phyloP scores from a whole-genome alignment of 30 jellyfish, hydroid and myxozoan species.

The Pseudorhiza aurosa region DNA sequence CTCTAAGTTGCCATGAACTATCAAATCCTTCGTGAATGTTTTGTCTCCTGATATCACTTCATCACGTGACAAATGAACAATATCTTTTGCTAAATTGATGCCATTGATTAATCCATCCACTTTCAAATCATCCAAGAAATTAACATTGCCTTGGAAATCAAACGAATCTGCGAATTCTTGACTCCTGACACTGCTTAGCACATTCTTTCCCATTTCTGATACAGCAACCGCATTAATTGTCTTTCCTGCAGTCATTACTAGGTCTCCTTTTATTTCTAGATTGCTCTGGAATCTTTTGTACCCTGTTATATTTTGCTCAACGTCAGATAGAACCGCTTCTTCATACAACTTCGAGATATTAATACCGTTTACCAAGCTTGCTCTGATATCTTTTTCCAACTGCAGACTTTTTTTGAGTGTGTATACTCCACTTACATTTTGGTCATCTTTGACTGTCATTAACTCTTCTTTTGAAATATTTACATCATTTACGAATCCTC shows the following conservation, averaged over 20 bases:
- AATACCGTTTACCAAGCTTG: slow-evolving; percentile 48
- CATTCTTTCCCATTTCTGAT: slow-evolving; percentile 59
- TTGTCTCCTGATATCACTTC: slow-evolving; percentile 62
- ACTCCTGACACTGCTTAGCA: slow-evolving; percentile 41
- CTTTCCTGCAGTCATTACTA: slow-evolving; percentile 49
- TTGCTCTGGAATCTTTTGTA: slow-evolving; percentile 8
- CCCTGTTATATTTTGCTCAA: slow-evolving; percentile 62
- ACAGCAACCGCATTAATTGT: slow-evolving; percentile 76
- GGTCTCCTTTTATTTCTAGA: slow-evolving; percentile 32
- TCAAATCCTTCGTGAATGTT: slow-evolving; percentile 14
- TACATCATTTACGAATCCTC: slow-evolving; percentile 69
- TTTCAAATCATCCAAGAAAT: slow-evolving; percentile 11
- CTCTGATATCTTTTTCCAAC: slow-evolving; percentile 8
- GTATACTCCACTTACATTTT: slow-evolving; percentile 24
- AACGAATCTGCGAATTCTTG: slow-evolving; percentile 60
- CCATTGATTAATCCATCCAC: slow-evolving; percentile 78
- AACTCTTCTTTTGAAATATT: slow-evolving; percentile 46
- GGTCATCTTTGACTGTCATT: slow-evolving; percentile 35
- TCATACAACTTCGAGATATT: slow-evolving; percentile 37
- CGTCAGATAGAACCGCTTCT: slow-evolving; percentile 47
- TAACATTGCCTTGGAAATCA: slow-evolving; percentile 22
- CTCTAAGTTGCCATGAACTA: slow-evolving; percentile 4
- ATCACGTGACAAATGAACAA: slow-evolving; percentile 50
- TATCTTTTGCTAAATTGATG: slow-evolving; percentile 62
- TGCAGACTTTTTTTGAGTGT: slow-evolving; percentile 12